Evolutionary conservation across 92 coral and sea anemone genomes (phyloP).

Genomic region (Palythoa caribaeorum): DNA sequence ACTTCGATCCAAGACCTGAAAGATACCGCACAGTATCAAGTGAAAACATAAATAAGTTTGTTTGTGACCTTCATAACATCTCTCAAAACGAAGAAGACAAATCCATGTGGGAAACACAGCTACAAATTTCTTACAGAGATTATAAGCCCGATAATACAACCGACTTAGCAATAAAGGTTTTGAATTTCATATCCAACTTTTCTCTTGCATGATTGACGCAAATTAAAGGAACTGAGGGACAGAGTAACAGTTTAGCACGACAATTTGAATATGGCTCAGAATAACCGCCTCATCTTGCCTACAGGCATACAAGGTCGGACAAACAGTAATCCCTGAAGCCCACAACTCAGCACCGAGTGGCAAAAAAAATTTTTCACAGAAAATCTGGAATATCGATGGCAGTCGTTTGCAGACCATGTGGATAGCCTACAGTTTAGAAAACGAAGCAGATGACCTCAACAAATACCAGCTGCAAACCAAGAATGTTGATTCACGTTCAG

Average conservation of each 20-base stretch:
- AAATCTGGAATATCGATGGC: conserved; percentile 46
- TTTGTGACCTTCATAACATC: conserved; percentile 34
- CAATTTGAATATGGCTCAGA: conserved; percentile 42
- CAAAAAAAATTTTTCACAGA: conserved; percentile 4
- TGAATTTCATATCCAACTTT: conserved; percentile 4
- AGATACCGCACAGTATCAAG: conserved; percentile 23
- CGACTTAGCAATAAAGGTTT: conserved; percentile 18
- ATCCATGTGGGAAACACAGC: conserved; percentile 68
- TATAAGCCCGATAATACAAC: conserved; percentile 25
- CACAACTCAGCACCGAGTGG: conserved; percentile 25
- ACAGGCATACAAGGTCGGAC: conserved; percentile 46
- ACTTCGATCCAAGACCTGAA: conserved; percentile 64
- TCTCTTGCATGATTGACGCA: conserved; percentile 16
- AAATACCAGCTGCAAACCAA: conserved; percentile 45
- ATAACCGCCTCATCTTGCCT: conserved; percentile 66
- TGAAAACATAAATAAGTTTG: conserved; percentile 34
- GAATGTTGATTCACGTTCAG: conserved; percentile 12
- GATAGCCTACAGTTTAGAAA: conserved; percentile 38
- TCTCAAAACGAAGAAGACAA: neutral
- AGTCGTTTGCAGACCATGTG: neutral
- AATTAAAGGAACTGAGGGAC: conserved; percentile 7
- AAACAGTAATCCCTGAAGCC: neutral
- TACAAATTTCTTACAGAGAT: conserved; percentile 45
- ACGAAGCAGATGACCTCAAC: conserved; percentile 28
- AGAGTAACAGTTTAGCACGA: conserved; percentile 58